Percentiles rank a stretch among this genome's conserved stretches.
These are phyloP conservation scores for Lonchura striata DNA, from an alignment of 2,113 vertebrate genomes.

Conservation along the genomic window DNA sequence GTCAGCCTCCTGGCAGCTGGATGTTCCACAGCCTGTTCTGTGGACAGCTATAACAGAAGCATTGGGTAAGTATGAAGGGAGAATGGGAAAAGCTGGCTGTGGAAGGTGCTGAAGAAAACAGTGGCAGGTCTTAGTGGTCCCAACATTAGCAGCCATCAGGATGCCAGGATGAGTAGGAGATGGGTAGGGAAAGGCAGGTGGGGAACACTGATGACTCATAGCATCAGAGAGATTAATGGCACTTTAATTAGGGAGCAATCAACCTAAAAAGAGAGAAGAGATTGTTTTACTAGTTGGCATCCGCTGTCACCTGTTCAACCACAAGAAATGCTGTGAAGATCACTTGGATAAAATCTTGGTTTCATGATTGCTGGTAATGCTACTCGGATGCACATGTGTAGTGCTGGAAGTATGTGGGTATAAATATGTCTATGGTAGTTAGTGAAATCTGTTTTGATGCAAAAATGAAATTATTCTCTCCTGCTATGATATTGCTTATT, in stretches of 20 bases:
- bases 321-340: neutral
- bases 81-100: neutral
- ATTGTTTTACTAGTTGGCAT: neutral
- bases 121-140: neutral
- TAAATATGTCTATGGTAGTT: neutral
- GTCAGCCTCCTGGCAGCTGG: neutral
- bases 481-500: neutral
- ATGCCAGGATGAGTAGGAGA: neutral
- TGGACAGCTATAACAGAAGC: neutral
- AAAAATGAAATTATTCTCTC: neutral
- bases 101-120: neutral
- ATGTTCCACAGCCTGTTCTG: neutral
- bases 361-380: neutral
- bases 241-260: neutral
- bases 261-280: neutral
- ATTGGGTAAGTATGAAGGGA: neutral
- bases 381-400: neutral
- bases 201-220: neutral
- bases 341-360: neutral
- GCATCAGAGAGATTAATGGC: neutral
- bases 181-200: neutral
- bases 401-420: neutral
- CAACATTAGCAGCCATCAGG: neutral
- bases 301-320: neutral
- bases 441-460: neutral